A percentile compares a stretch with the other conserved stretches of the same genome.
phyloP scores from a whole-genome alignment of 2,888 invertebrate genomes.

The Meghimatium bilineatum region DNA sequence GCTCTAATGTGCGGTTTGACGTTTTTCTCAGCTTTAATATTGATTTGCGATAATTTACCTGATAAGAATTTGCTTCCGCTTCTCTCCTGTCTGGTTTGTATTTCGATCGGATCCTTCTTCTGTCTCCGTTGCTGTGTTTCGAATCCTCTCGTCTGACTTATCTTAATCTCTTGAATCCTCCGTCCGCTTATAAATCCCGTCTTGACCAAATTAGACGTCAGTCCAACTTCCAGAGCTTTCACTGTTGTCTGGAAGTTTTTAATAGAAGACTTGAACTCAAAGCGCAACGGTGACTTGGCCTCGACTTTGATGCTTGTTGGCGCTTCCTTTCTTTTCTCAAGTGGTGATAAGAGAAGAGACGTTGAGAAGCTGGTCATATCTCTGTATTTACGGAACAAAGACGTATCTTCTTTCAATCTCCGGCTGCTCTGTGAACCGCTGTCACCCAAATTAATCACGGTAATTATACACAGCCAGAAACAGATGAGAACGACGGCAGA shows the following conservation, averaged over 20 bases:
- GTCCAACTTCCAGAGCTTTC: not conserved
- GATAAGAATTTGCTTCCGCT: constrained; percentile 8
- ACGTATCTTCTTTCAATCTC: constrained; percentile 31
- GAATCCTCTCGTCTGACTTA: constrained; percentile 18
- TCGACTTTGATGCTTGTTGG: not conserved
- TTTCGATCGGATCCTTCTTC: not conserved
- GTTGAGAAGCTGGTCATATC: not conserved
- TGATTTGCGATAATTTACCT: not conserved
- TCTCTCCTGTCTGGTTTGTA: not conserved
- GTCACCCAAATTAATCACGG: constrained; percentile 44
- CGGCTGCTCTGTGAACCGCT: constrained; percentile 4
- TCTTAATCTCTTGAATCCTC: constrained; percentile 39
- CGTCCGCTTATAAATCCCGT: constrained; percentile 38
- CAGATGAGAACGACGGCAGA: constrained; percentile 27
- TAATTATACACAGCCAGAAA: constrained; percentile 47
- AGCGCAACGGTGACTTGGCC: not conserved
- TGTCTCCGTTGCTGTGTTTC: not conserved
- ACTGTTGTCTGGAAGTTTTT: not conserved
- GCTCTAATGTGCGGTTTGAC: not conserved
- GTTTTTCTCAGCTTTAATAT: not conserved
- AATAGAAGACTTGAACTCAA: constrained; percentile 3
- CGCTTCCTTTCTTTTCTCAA: not conserved
- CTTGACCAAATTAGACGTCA: constrained; percentile 3
- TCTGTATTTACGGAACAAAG: constrained; percentile 3
- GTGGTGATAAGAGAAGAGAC: not conserved